These are phyloP conservation scores for Andinoacara biseriatus DNA, from an alignment of 2,113 vertebrate genomes.

Conservation along the genomic window DNA sequence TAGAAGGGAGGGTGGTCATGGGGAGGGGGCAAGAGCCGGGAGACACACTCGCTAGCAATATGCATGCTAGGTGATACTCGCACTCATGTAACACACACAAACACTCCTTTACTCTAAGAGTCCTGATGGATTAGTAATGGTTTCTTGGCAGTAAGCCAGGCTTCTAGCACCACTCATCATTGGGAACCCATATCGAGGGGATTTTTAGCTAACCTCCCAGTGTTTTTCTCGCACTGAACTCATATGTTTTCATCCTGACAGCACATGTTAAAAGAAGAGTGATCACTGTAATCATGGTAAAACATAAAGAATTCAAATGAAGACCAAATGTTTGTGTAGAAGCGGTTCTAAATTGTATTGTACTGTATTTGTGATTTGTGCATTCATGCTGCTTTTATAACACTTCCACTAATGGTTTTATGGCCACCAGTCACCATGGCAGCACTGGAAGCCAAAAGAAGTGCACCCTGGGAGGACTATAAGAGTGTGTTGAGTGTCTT, in stretches of 20 bases:
- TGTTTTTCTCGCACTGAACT: constrained; percentile 61
- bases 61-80: constrained; percentile 35
- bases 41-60: constrained; percentile 22
- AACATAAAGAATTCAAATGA: constrained; percentile 49
- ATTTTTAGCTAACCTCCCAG: constrained; percentile 59
- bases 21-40: constrained; percentile 13
- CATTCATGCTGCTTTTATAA: constrained; percentile 49
- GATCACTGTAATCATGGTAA: constrained; percentile 36
- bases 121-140: constrained; percentile 67
- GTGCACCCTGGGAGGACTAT: constrained; percentile 81
- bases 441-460: constrained; percentile 80
- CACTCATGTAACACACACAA: constrained; percentile 37
- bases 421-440: constrained; percentile 81
- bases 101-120: constrained; percentile 54
- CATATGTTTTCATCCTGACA: constrained; percentile 50
- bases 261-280: constrained; percentile 41
- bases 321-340: constrained; percentile 41
- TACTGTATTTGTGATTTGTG: constrained; percentile 32
- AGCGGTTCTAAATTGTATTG: constrained; percentile 36
- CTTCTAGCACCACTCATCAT: constrained; percentile 68
- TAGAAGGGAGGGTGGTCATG: constrained; percentile 31
- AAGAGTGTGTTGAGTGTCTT: constrained; percentile 82
- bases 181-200: constrained; percentile 61
- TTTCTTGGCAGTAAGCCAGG: constrained; percentile 64
- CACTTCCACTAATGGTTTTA: constrained; percentile 72